Base-by-base conservation (phyloP, 2,888 invertebrate species). In the Pristionchus maxplancki region DNA sequence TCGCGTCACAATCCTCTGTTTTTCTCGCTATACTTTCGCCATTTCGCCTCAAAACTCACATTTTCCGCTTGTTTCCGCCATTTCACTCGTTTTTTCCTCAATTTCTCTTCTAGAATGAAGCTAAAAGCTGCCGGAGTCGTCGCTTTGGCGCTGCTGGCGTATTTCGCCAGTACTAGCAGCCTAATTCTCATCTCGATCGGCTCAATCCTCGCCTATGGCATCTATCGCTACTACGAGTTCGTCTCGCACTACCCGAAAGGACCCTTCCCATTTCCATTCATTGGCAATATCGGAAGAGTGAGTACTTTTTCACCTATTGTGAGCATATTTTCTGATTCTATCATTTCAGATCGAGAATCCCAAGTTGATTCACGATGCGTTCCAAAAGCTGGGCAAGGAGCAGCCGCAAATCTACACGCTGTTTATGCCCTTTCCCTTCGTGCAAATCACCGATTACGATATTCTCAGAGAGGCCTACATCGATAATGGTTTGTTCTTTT, bases 201-300 rank as follows among this genome's bases (percentile, higher is more conserved):
- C 28, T 17, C 28, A 6, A 5, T 34, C 15, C 31, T 67, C 37
- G 34, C 34, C 67, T 67, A 67, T 34, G 67, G 67, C 6, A 31
- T 67, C 67, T 67, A n/a, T 67, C 67, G 67, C 67, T 67, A 67
- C 67, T 67, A 67, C 67, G 34, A 67, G 11, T 67, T 9, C 67
- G 67, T 67, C 31, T 31, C 67, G 67, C 67, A 20, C 31, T 67
- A 67, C 34, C 67, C 67, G 67, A 67, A 67, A 6, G 67, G 67
- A 2, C 67, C 67, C 6, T 67, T 67, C 34, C 67, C 67, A 8
- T 20, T 67, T 9, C 67, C 67, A 9, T 34, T 67, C 17, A 67
- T 67, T 31, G 67, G 67, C 34, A 67, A 67, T 34, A 31, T 67
- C 34, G n/a, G n/a, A 11, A 6, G 13, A 34, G 67, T 28, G 67